These are phyloP conservation scores for Bombus vancouverensis DNA, from an alignment of 1,140 invertebrate genomes.

Conservation along the genomic window DNA sequence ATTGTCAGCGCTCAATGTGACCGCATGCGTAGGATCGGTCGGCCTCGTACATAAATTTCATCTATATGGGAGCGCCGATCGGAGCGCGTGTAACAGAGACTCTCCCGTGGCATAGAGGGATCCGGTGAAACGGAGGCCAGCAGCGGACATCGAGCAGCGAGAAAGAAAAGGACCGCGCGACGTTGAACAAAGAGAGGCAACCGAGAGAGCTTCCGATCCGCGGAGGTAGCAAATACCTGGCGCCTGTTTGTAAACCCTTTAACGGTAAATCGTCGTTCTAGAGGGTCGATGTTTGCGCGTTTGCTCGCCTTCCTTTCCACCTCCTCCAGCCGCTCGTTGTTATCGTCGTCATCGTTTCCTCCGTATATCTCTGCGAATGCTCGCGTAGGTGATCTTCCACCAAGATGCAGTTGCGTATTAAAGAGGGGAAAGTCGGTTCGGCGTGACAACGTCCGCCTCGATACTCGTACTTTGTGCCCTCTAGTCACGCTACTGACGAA, in stretches of 20 bases:
- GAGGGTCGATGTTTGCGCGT: constrained; percentile 53
- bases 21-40: constrained; percentile 66
- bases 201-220: constrained; percentile 55
- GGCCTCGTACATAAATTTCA: constrained; percentile 73
- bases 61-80: constrained; percentile 68
- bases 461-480: constrained; percentile 15
- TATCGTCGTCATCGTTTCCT: not conserved
- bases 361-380: constrained; percentile 7
- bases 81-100: constrained; percentile 40
- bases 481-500: constrained; percentile 24
- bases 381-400: not conserved
- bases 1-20: constrained; percentile 79
- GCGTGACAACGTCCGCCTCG: not conserved
- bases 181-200: constrained; percentile 2
- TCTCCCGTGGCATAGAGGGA: not conserved
- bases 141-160: not conserved
- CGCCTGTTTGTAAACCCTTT: constrained; percentile 68
- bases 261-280: constrained; percentile 61
- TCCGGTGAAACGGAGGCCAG: constrained; percentile 22
- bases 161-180: not conserved
- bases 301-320: constrained; percentile 12
- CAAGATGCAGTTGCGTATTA: constrained; percentile 14
- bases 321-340: not conserved
- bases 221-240: constrained; percentile 64
- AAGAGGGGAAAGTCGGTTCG: constrained; percentile 30